Evolutionary conservation across 2,888 invertebrate genomes (phyloP).

Genomic region (Amphimallon solstitiale): DNA sequence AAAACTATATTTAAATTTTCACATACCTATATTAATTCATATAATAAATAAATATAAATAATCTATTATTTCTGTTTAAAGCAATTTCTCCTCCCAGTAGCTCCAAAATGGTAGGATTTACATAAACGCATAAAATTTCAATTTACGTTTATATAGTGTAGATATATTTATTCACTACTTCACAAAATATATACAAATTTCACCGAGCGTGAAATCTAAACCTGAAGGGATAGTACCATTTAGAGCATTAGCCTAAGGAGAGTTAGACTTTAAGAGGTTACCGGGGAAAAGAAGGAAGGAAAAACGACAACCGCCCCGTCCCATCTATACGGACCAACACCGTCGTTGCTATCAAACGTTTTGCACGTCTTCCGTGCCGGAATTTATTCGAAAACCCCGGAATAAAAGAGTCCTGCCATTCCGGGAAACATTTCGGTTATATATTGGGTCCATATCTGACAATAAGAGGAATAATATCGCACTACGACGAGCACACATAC

Average conservation of each 20-base stretch:
- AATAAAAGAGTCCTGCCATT: slow-evolving; percentile 55
- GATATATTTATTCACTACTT: not conserved
- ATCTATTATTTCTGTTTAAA: too few species aligned
- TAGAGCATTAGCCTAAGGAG: slow-evolving; percentile 23
- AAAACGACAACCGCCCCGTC: slow-evolving; percentile 30
- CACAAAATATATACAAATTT: not conserved
- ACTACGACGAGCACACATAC: slow-evolving; percentile 40
- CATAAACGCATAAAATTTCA: too few species aligned
- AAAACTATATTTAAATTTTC: too few species aligned
- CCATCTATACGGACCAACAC: slow-evolving; percentile 29
- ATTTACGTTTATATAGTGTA: too few species aligned
- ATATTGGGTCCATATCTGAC: slow-evolving; percentile 51
- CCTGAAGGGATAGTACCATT: slow-evolving; percentile 24
- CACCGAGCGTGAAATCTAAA: slow-evolving; percentile 12
- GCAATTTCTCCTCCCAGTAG: too few species aligned
- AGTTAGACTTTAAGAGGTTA: slow-evolving; percentile 4
- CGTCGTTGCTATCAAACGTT: slow-evolving; percentile 48
- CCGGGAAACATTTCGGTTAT: slow-evolving; percentile 47
- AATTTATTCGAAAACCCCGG: slow-evolving; percentile 52
- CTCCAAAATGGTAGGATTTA: too few species aligned
- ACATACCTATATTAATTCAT: too few species aligned
- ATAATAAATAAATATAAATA: too few species aligned
- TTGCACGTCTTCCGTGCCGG: slow-evolving; percentile 53
- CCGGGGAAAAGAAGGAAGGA: slow-evolving; percentile 14
- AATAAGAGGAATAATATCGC: slow-evolving; percentile 51